A percentile compares a stretch with the other conserved stretches of the same genome.
These are phyloP conservation scores for Cassiopea andromeda DNA, from an alignment of 30 jellyfish, hydroid and myxozoan species.

Conservation along the genomic window DNA sequence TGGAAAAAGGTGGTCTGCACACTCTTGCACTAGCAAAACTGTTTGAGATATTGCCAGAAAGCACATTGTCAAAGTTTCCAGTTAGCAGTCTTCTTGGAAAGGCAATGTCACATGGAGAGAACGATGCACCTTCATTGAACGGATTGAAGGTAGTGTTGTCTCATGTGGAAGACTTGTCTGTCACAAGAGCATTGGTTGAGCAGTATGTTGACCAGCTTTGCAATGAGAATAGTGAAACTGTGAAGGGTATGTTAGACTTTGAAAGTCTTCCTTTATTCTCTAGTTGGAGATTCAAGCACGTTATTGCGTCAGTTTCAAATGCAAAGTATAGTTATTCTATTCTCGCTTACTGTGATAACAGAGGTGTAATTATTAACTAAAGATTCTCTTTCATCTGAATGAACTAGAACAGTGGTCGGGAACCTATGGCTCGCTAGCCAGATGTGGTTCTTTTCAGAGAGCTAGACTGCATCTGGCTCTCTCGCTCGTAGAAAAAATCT, in stretches of 20 bases:
- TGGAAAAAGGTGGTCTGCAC: conserved; percentile 52
- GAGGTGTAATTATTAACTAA: no score
- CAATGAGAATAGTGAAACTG: conserved; percentile 22
- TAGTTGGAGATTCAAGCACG: no score
- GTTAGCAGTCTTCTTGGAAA: conserved; percentile 39
- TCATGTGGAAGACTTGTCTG: conserved; percentile 70
- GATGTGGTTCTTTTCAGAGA: no score
- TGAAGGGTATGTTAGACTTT: conserved; percentile 4
- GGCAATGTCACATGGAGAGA: conserved; percentile 43
- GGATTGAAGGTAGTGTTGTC: conserved; percentile 44
- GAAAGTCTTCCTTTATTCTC: no score
- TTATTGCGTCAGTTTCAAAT: no score
- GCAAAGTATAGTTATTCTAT: no score
- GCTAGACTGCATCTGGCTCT: no score
- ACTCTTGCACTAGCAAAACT: conserved; percentile 39
- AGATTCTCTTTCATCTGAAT: no score
- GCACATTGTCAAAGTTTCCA: conserved; percentile 12
- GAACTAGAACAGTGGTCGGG: no score
- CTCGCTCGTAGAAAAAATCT: no score
- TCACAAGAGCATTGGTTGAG: conserved; percentile 76
- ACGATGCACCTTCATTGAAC: conserved; percentile 45
- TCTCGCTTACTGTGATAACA: no score
- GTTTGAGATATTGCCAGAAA: not conserved
- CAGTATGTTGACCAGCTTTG: conserved; percentile 69
- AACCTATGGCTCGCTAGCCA: no score